Percentiles rank a stretch among this genome's conserved stretches.
Evolutionary conservation across 2,113 vertebrate genomes (phyloP).

Genomic region (Tinamus guttatus): DNA sequence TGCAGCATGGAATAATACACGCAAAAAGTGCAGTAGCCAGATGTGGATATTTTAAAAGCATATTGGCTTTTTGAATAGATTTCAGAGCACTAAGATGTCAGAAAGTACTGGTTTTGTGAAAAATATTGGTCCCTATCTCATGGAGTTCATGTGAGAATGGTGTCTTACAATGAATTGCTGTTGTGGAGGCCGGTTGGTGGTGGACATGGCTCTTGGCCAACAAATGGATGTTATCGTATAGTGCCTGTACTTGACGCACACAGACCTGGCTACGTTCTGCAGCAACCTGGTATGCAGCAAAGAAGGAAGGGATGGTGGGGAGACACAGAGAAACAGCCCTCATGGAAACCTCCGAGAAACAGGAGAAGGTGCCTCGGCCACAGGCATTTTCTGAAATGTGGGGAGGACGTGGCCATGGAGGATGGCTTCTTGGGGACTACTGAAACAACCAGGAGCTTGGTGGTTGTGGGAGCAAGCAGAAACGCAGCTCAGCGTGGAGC

Average conservation of each 20-base stretch:
- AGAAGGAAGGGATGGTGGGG: background rate
- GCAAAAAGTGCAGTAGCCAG: background rate
- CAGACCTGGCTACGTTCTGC: background rate
- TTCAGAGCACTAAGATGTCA: background rate
- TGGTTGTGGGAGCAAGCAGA: background rate
- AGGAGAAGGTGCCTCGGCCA: background rate
- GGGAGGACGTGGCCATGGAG: background rate
- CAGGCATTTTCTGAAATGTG: accelerated
- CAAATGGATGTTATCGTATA: accelerated
- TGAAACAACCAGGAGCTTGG: background rate
- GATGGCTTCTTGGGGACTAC: accelerated
- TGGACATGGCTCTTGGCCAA: accelerated
- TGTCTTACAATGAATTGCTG: background rate
- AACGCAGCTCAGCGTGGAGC: background rate
- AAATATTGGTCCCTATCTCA: background rate
- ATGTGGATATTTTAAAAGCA: background rate
- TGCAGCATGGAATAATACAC: background rate
- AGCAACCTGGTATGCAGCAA: background rate
- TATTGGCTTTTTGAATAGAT: background rate
- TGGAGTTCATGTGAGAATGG: background rate
- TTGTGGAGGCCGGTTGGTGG: background rate
- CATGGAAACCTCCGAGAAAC: background rate
- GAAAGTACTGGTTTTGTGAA: background rate
- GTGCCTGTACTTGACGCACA: accelerated
- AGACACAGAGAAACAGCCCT: background rate